Evolutionary conservation across 1,140 invertebrate genomes (phyloP).

Genomic region (Ericerus pela): DNA sequence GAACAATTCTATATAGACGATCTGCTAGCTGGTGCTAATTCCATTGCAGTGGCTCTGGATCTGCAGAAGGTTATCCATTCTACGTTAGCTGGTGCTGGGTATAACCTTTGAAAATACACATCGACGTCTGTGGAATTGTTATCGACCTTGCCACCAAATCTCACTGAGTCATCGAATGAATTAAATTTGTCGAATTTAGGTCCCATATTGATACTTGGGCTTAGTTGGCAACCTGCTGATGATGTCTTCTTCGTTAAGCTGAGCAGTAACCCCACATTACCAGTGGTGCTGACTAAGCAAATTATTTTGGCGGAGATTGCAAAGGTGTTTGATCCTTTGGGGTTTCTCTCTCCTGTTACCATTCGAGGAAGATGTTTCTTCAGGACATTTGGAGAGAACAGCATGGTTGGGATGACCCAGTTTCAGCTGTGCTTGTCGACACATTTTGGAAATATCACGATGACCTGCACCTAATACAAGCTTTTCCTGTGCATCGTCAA

Average conservation of each 20-base stretch:
- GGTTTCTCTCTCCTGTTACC: background rate
- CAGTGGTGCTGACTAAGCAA: background rate
- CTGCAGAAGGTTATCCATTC: background rate
- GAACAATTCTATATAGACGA: slow-evolving; percentile 6
- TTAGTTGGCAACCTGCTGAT: background rate
- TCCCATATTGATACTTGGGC: background rate
- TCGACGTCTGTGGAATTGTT: background rate
- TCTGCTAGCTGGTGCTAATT: background rate
- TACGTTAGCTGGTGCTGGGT: background rate
- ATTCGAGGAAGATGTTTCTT: background rate
- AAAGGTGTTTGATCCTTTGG: background rate
- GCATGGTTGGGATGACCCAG: background rate
- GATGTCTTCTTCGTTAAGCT: background rate
- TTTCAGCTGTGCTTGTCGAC: background rate
- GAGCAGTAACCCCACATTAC: background rate
- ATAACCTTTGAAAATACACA: slow-evolving; percentile 19
- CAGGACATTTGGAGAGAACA: background rate
- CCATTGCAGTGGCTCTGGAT: background rate
- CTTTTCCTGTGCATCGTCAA: background rate
- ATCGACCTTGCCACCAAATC: background rate
- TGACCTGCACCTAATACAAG: background rate
- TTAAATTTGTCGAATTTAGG: background rate
- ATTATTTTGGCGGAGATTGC: background rate
- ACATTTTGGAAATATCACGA: background rate
- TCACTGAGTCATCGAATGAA: background rate